Percentiles rank a stretch among this genome's conserved stretches.
Evolutionary conservation across 2,113 vertebrate species (phyloP).

Genomic region (Cochlearius cochlearius): DNA sequence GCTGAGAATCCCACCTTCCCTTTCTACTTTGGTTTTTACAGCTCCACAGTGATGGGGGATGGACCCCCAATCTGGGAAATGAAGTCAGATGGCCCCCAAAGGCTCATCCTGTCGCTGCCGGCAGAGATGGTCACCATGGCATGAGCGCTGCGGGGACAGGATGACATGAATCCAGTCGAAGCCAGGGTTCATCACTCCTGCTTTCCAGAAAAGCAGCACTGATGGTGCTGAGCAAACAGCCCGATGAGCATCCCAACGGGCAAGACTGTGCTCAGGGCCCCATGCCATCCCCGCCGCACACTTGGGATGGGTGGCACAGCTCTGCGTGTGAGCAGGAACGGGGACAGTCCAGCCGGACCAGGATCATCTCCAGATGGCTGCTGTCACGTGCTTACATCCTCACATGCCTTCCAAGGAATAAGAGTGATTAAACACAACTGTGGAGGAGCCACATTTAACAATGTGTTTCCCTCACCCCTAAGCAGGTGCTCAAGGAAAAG

Average conservation of each 20-base stretch:
- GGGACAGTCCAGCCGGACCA: not conserved
- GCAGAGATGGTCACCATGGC: not conserved
- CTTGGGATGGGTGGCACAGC: not conserved
- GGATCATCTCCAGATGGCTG: not conserved
- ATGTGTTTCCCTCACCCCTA: not conserved
- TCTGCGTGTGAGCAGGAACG: not conserved
- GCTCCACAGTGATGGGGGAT: not conserved
- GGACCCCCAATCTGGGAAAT: not conserved
- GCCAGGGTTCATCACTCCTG: not conserved
- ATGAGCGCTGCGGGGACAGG: rapidly evolving
- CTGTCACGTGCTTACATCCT: not conserved
- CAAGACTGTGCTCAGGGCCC: not conserved
- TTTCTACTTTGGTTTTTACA: not conserved
- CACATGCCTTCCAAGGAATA: not conserved
- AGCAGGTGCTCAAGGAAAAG: not conserved
- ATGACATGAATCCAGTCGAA: not conserved
- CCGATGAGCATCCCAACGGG: rapidly evolving
- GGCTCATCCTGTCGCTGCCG: not conserved
- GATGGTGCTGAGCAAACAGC: not conserved
- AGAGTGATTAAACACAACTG: not conserved
- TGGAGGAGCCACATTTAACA: not conserved
- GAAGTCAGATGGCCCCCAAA: not conserved
- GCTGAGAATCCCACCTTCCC: not conserved
- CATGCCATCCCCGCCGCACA: rapidly evolving
- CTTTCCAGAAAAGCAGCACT: not conserved